Evolutionary conservation across 2,888 invertebrate genomes (phyloP).

Genomic region (Cremastinae sp.): DNA sequence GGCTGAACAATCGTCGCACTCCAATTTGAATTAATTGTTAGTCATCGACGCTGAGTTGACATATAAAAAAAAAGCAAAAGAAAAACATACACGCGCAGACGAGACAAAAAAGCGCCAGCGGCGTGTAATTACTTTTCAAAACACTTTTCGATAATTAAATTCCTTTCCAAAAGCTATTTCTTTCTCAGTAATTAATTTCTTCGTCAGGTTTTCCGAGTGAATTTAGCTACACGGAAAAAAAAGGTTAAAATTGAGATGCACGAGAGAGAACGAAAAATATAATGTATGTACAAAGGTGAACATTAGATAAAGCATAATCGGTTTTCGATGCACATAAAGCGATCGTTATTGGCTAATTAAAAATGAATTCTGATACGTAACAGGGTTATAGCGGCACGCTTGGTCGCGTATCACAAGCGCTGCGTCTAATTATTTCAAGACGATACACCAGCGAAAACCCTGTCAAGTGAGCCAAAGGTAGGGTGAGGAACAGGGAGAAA

Average conservation of each 20-base stretch:
- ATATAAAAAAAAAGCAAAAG: slow-evolving; percentile 6
- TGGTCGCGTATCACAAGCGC: slow-evolving; percentile 1
- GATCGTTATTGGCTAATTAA: slow-evolving; percentile 4
- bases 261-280: no score
- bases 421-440: slow-evolving; percentile 40
- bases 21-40: slow-evolving; percentile 18
- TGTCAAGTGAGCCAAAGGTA: slow-evolving; percentile 39
- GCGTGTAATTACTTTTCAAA: background rate
- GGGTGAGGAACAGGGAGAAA: no score
- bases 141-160: background rate
- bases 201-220: no score
- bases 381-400: background rate
- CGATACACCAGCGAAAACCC: slow-evolving; percentile 32
- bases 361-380: slow-evolving; percentile 4
- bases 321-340: background rate
- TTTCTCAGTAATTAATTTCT: no score
- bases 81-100: background rate
- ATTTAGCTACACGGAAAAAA: no score
- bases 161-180: no score
- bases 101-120: background rate
- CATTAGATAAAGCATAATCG: no score
- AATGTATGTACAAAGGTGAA: no score
- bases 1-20: background rate
- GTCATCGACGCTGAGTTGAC: background rate
- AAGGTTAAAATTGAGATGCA: no score